These are phyloP conservation scores for Harlomillsia oculata DNA, from an alignment of 1,140 invertebrate genomes.

Conservation along the genomic window DNA sequence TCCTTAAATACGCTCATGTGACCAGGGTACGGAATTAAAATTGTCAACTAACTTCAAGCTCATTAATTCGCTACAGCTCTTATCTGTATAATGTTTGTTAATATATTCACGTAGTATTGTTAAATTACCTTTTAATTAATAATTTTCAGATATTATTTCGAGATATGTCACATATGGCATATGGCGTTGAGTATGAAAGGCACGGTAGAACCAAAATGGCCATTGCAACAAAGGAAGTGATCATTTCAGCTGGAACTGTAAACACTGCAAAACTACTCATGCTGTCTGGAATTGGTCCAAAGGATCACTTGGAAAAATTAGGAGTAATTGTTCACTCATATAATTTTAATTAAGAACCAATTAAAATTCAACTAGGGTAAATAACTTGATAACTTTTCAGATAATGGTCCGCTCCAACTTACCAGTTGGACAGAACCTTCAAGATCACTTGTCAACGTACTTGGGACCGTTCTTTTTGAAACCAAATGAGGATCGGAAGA, in stretches of 20 bases:
- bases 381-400: slow-evolving; percentile 38
- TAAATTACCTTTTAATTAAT: not conserved
- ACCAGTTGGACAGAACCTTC: slow-evolving; percentile 18
- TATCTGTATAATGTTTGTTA: not conserved
- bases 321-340: slow-evolving; percentile 13
- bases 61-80: not conserved
- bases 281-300: slow-evolving; percentile 23
- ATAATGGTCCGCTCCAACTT: slow-evolving; percentile 5
- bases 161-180: not conserved
- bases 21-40: slow-evolving; percentile 20
- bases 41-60: not conserved
- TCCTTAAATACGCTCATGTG: slow-evolving; percentile 23
- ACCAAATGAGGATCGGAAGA: not conserved
- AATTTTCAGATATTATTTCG: slow-evolving; percentile 1
- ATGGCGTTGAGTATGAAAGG: slow-evolving; percentile 14
- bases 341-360: too few relatives aligned
- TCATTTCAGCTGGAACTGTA: slow-evolving; percentile 5
- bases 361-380: too few relatives aligned
- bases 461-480: slow-evolving; percentile 13
- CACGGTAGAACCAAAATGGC: slow-evolving; percentile 4
- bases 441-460: slow-evolving; percentile 16
- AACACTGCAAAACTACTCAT: slow-evolving; percentile 14
- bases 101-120: not conserved
- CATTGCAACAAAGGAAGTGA: slow-evolving; percentile 12
- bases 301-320: slow-evolving; percentile 38